Evolutionary conservation across 2,797 vertebrate genomes (phyloP).

Genomic region (Pseudochirops corinnae): DNA sequence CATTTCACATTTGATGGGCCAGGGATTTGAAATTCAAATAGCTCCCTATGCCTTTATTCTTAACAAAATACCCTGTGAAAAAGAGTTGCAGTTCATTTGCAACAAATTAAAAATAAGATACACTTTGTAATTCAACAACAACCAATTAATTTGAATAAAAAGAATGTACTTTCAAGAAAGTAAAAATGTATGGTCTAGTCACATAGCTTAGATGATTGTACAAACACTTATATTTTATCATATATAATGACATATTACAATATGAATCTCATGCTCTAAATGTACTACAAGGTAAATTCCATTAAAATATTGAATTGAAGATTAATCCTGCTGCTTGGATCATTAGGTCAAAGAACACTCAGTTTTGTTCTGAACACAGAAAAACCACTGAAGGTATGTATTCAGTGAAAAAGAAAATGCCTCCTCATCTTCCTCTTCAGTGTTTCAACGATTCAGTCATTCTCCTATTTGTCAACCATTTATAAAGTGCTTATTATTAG

Average conservation of each 20-base stretch:
- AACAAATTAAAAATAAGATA: conserved; percentile 79
- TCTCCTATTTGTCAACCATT: background rate
- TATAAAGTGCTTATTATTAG: background rate
- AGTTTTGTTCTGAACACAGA: background rate
- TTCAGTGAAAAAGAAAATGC: background rate
- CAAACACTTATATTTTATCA: background rate
- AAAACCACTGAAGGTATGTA: background rate
- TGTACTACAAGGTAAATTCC: background rate
- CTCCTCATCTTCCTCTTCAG: background rate
- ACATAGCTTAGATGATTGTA: conserved; percentile 35
- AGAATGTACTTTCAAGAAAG: conserved; percentile 63
- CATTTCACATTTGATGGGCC: conserved; percentile 73
- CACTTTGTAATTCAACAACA: conserved; percentile 74
- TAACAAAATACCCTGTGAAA: conserved; percentile 70
- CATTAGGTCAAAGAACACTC: background rate
- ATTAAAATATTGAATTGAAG: background rate
- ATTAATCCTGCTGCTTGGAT: background rate
- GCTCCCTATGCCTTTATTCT: conserved; percentile 67
- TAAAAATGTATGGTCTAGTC: conserved; percentile 66
- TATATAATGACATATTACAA: background rate
- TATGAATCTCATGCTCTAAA: background rate
- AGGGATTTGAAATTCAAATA: conserved; percentile 83
- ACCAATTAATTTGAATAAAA: conserved; percentile 81
- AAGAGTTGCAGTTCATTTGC: conserved; percentile 74
- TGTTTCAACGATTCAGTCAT: background rate